Percentiles rank a stretch among this genome's conserved stretches.
Conservation (phyloP, 1,140 invertebrate genomes). For the Nilaparvata lugens region DNA sequence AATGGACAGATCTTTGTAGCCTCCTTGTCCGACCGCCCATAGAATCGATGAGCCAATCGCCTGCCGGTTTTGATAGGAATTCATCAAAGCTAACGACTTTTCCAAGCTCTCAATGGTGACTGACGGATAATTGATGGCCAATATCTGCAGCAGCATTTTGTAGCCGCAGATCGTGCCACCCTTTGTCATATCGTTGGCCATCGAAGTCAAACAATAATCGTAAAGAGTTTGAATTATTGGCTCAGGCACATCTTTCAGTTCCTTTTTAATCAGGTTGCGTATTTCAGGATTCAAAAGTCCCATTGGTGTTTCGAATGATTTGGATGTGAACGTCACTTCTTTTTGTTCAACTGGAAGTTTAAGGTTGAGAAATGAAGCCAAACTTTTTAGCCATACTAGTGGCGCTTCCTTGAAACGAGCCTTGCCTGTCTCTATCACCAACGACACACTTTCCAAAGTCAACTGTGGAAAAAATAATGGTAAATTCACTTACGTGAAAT, state of each 20-base stretch:
- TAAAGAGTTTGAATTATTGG: constrained; percentile 50
- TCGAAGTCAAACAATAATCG: constrained; percentile 49
- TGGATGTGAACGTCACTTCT: constrained; percentile 45
- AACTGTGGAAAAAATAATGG: constrained; percentile 37
- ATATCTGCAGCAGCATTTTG: constrained; percentile 57
- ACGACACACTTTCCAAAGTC: constrained; percentile 42
- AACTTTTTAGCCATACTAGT: constrained; percentile 50
- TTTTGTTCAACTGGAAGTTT: constrained; percentile 50
- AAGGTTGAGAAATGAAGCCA: constrained; percentile 49
- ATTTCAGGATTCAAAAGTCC: constrained; percentile 40
- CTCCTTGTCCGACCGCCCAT: constrained; percentile 70
- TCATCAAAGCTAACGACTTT: constrained; percentile 52
- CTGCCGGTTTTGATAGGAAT: constrained; percentile 70
- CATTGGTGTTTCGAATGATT: constrained; percentile 42
- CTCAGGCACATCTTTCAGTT: constrained; percentile 44
- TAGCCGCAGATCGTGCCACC: constrained; percentile 48
- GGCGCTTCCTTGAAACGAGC: constrained; percentile 49
- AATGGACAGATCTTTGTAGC: constrained; percentile 51
- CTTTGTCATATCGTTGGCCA: constrained; percentile 57
- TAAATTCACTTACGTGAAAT: not conserved
- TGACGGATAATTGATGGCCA: constrained; percentile 52
- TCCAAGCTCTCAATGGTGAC: constrained; percentile 47
- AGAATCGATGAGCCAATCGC: constrained; percentile 63
- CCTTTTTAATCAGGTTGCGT: constrained; percentile 41
- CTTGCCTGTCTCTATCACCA: constrained; percentile 43